Conservation (phyloP, 2,797 vertebrate genomes). For the Prionace glauca region DNA sequence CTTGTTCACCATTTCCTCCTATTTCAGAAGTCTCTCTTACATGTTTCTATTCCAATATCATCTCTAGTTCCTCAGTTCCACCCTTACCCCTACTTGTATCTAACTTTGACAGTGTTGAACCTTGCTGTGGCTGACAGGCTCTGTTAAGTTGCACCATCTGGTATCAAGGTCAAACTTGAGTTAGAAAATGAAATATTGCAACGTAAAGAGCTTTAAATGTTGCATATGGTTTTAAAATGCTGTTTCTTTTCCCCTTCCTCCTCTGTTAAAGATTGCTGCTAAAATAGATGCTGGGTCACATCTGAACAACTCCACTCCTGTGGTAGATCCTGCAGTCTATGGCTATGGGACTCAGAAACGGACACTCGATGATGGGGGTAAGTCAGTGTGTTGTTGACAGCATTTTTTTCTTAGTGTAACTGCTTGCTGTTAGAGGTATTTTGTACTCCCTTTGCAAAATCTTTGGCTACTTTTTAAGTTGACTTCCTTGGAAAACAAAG, state of each 20-base stretch:
- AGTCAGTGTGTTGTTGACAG: conserved; percentile 44
- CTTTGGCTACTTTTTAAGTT: background rate
- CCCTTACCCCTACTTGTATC: too few relatives aligned
- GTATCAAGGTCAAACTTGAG: background rate
- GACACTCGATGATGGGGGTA: conserved; percentile 90
- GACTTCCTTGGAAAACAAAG: too few relatives aligned
- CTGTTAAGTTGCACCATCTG: background rate
- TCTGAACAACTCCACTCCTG: conserved; percentile 85
- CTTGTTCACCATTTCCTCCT: background rate
- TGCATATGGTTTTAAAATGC: background rate
- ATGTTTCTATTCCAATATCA: background rate
- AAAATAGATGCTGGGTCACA: conserved; percentile 93
- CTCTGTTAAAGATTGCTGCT: conserved; percentile 82
- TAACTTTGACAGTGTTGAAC: background rate
- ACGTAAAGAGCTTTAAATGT: background rate
- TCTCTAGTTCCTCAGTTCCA: background rate
- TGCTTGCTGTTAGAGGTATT: background rate
- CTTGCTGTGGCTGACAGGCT: background rate
- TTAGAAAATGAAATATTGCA: background rate
- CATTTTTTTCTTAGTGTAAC: background rate
- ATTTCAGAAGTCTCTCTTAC: background rate
- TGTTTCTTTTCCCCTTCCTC: background rate
- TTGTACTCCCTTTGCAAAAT: background rate
- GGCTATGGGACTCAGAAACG: conserved; percentile 86
- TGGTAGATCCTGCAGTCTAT: conserved; percentile 82